Evolutionary conservation across 2,888 invertebrate genomes (phyloP).

Genomic region (Ernsta delagoae): DNA sequence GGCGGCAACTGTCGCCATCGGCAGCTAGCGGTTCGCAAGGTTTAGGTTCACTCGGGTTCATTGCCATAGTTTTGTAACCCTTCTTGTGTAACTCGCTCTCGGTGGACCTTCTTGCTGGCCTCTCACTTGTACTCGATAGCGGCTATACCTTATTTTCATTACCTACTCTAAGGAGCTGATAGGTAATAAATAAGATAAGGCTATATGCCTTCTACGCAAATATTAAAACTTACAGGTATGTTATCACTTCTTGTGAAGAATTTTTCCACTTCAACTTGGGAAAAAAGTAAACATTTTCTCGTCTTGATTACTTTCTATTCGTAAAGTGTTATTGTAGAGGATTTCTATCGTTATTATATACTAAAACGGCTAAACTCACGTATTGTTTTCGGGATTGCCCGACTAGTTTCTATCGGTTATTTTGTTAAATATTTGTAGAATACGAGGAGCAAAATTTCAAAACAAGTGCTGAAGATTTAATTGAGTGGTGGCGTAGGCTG

Average conservation of each 20-base stretch:
- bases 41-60: conserved; percentile 83
- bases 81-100: conserved; percentile 83
- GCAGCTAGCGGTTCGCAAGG: conserved; percentile 82
- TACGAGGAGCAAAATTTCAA: conserved; percentile 44
- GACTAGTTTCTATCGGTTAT: not conserved
- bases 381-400: too few relatives aligned
- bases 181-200: not conserved
- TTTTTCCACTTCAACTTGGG: too few relatives aligned
- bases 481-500: conserved; percentile 78
- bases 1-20: conserved; percentile 63
- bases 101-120: conserved; percentile 71
- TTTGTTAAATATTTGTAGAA: not conserved
- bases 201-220: not conserved
- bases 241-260: too few relatives aligned
- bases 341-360: too few relatives aligned
- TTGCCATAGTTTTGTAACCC: conserved; percentile 86
- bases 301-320: too few relatives aligned
- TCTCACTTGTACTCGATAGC: conserved; percentile 78
- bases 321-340: too few relatives aligned
- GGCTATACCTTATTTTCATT: conserved; percentile 44
- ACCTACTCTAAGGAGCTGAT: conserved; percentile 2
- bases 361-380: too few relatives aligned
- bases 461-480: conserved; percentile 75
- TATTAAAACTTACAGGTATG: too few relatives aligned
- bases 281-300: too few relatives aligned